These are phyloP conservation scores for Scyliorhinus canicula DNA, from an alignment of 2,797 vertebrate genomes.

Conservation along the genomic window DNA sequence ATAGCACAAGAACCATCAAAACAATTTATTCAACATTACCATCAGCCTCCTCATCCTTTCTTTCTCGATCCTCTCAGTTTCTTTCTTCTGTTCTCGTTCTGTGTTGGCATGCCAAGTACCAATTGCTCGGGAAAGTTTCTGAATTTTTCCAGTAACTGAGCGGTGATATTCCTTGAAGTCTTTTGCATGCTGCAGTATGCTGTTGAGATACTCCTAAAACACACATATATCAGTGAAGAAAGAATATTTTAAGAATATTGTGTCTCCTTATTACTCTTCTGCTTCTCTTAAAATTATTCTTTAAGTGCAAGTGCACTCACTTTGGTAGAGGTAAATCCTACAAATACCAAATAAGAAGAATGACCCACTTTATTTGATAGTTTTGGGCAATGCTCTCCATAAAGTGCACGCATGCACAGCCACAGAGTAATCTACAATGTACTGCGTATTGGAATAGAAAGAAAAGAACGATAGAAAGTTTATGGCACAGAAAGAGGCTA, in stretches of 20 bases:
- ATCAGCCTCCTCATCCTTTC: slow-evolving; percentile 94
- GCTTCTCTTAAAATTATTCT: neutral
- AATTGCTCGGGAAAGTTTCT: slow-evolving; percentile 87
- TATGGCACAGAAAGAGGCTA: no score
- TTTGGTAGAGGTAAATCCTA: neutral
- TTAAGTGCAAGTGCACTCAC: neutral
- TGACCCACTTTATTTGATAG: neutral
- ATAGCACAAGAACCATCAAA: neutral
- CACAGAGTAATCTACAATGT: no score
- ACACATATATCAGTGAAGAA: neutral
- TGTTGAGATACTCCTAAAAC: slow-evolving; percentile 89
- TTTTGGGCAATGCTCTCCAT: neutral
- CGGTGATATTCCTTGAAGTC: slow-evolving; percentile 97
- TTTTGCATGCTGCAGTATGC: slow-evolving; percentile 94
- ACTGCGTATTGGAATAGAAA: no score
- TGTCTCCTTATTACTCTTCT: neutral
- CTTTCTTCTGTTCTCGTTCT: slow-evolving; percentile 92
- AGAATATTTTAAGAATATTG: neutral
- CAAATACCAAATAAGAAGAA: neutral
- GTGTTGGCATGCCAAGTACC: slow-evolving; percentile 96
- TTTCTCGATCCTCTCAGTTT: slow-evolving; percentile 93
- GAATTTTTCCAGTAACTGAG: slow-evolving; percentile 86
- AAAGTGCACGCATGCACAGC: no score
- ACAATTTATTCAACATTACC: slow-evolving; percentile 58
- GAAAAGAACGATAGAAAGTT: no score